Evolutionary conservation across 2,888 invertebrate genomes (phyloP).

Genomic region (Troides helena): DNA sequence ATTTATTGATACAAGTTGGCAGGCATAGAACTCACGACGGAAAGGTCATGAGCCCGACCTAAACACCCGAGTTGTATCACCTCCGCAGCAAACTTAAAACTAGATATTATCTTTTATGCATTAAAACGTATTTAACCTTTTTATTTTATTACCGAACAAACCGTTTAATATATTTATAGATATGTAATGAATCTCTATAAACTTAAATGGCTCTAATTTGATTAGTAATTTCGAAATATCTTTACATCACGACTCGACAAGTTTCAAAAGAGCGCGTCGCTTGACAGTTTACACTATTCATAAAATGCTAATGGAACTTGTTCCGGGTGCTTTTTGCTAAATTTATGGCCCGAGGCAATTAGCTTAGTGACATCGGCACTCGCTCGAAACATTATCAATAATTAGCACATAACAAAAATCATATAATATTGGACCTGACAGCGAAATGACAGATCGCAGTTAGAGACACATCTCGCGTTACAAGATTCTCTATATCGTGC

Average conservation of each 20-base stretch:
- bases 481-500: slow-evolving; percentile 46
- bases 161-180: slow-evolving; percentile 2
- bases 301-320: slow-evolving; percentile 69
- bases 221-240: slow-evolving; percentile 37
- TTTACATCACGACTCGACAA: slow-evolving; percentile 49
- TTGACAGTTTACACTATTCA: slow-evolving; percentile 60
- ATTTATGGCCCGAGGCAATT: slow-evolving; percentile 56
- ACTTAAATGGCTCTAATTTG: neutral
- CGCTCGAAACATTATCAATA: slow-evolving; percentile 46
- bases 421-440: slow-evolving; percentile 41
- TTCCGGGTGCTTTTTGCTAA: slow-evolving; percentile 66
- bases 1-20: slow-evolving; percentile 1
- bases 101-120: slow-evolving; percentile 5
- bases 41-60: slow-evolving; percentile 2
- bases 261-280: slow-evolving; percentile 61
- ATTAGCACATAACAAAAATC: slow-evolving; percentile 63
- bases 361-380: slow-evolving; percentile 45
- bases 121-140: slow-evolving; percentile 3
- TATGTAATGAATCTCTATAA: neutral
- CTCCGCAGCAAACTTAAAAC: neutral
- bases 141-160: slow-evolving; percentile 10
- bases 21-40: neutral
- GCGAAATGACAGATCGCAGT: slow-evolving; percentile 37
- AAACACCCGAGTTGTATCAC: neutral
- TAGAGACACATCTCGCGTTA: slow-evolving; percentile 29